phyloP scores from a whole-genome alignment of 2,113 vertebrate genomes.

The Carollia perspicillata region DNA sequence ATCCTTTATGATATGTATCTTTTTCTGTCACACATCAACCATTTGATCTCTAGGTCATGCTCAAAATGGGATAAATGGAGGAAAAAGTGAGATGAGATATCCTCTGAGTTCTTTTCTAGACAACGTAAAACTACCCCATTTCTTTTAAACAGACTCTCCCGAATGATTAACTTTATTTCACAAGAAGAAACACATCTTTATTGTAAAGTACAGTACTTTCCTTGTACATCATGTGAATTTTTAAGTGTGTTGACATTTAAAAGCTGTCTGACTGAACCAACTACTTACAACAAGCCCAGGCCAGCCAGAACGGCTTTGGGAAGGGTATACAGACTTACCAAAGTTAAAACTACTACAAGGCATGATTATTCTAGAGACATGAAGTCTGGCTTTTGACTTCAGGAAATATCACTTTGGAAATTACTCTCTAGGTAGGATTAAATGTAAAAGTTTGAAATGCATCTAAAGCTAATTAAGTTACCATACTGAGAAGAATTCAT shows the following conservation, averaged over 20 bases:
- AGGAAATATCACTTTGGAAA: constrained; percentile 64
- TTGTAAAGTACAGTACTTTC: constrained; percentile 56
- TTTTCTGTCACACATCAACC: constrained; percentile 45
- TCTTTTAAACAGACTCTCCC: constrained; percentile 21
- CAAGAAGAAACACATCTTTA: constrained; percentile 57
- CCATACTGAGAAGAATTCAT: constrained; percentile 27
- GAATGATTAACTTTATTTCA: constrained; percentile 54
- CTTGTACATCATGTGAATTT: constrained; percentile 49
- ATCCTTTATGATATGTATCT: constrained; percentile 45
- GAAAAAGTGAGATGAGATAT: constrained; percentile 14
- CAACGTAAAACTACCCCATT: constrained; percentile 21
- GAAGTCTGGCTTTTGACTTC: constrained; percentile 70
- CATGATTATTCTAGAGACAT: constrained; percentile 72
- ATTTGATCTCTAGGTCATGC: constrained; percentile 3
- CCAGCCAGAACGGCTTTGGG: constrained; percentile 50
- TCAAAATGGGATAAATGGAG: constrained; percentile 23
- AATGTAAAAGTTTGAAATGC: constrained; percentile 59
- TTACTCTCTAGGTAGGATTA: constrained; percentile 59
- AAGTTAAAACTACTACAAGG: constrained; percentile 59
- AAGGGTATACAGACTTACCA: constrained; percentile 49
- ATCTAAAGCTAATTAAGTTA: constrained; percentile 57
- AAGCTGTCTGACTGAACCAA: constrained; percentile 49
- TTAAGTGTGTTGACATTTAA: constrained; percentile 65
- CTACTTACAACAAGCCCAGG: constrained; percentile 66
- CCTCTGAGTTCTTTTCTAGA: constrained; percentile 10